Evolutionary conservation across 2,113 vertebrate genomes (phyloP).

Genomic region (Phocoena phocoena): DNA sequence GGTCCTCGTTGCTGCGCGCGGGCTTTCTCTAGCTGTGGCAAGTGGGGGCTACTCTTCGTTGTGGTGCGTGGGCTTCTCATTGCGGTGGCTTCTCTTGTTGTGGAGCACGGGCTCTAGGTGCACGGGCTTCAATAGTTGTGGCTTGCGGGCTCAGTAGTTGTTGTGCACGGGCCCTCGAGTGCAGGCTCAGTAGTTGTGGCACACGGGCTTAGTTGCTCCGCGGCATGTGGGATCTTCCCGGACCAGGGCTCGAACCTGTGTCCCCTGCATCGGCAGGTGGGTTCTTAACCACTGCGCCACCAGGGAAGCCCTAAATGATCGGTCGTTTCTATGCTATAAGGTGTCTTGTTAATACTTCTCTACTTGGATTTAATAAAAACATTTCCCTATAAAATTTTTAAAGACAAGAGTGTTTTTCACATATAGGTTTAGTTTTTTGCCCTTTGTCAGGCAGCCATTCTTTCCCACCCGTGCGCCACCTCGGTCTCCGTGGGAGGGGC

Average conservation of each 20-base stretch:
- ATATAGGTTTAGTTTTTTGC: background rate
- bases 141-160: too few species aligned
- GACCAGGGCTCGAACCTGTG: too few species aligned
- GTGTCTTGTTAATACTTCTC: background rate
- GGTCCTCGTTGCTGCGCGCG: too few species aligned
- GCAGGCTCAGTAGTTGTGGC: too few species aligned
- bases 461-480: background rate
- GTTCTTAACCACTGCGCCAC: too few species aligned
- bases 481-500: background rate
- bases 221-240: too few species aligned
- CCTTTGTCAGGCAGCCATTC: background rate
- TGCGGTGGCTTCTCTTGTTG: too few species aligned
- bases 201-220: too few species aligned
- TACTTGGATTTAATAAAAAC: background rate
- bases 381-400: background rate
- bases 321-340: background rate
- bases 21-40: background rate
- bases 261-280: too few species aligned
- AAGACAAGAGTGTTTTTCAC: background rate
- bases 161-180: too few species aligned
- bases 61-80: background rate
- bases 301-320: background rate
- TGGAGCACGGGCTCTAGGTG: too few species aligned
- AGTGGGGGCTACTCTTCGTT: background rate
- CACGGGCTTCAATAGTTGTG: too few species aligned